A percentile compares a stretch with the other conserved stretches of the same genome.
phyloP scores from a whole-genome alignment of 2,888 invertebrate genomes.

The Leptopterna dolabrata region DNA sequence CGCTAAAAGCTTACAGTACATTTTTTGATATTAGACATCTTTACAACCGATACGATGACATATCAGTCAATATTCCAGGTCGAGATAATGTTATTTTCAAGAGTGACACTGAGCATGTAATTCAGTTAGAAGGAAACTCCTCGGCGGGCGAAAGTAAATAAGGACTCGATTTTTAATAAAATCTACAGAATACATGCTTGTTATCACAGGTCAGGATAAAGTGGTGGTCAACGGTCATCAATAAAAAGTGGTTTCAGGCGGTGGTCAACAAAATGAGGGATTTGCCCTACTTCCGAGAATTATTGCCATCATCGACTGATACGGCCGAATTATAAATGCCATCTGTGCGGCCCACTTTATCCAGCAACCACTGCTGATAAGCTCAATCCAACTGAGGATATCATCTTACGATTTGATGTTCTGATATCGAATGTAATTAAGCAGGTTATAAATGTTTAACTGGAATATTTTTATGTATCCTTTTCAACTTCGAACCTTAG shows the following conservation, averaged over 20 bases:
- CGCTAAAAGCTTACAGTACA: neutral
- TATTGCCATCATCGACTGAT: neutral
- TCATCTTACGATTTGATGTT: too few relatives aligned
- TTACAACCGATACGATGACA: neutral
- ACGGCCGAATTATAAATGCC: neutral
- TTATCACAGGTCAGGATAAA: neutral
- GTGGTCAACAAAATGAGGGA: neutral
- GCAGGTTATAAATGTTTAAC: too few relatives aligned
- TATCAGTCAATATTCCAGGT: neutral
- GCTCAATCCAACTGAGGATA: too few relatives aligned
- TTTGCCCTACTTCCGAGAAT: neutral
- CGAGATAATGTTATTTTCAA: neutral
- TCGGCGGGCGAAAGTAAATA: too few relatives aligned
- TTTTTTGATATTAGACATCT: neutral
- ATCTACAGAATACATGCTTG: neutral
- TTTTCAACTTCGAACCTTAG: too few relatives aligned
- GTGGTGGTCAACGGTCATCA: neutral
- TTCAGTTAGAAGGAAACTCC: too few relatives aligned
- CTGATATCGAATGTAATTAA: too few relatives aligned
- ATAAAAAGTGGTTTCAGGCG: neutral
- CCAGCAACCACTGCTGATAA: too few relatives aligned
- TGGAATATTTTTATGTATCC: too few relatives aligned
- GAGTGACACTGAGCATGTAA: neutral
- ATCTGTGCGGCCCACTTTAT: neutral
- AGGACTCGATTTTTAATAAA: too few relatives aligned